Conservation (phyloP, 2,113 vertebrate species). For the Paramormyrops kingsleyae region DNA sequence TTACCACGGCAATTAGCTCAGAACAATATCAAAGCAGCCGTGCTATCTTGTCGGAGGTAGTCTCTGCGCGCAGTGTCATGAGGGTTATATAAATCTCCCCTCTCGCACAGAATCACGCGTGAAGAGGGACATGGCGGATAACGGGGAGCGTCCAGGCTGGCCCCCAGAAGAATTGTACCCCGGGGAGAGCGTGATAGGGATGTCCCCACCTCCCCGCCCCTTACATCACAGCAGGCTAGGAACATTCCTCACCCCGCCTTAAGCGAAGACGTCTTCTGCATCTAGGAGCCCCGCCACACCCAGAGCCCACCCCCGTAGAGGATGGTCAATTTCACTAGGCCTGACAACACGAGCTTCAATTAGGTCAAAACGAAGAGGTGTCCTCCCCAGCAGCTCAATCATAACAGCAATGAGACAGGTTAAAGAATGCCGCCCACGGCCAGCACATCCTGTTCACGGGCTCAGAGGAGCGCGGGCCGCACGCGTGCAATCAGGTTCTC, state of each 20-base stretch:
- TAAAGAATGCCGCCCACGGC: constrained; percentile 49
- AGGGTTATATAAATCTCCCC: constrained; percentile 22
- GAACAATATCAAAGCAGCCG: constrained; percentile 15
- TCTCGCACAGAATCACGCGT: not conserved
- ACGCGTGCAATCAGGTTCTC: constrained; percentile 36
- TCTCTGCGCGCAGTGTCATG: constrained; percentile 11
- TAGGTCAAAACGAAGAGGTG: constrained; percentile 68
- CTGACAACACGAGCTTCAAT: constrained; percentile 64
- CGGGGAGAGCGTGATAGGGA: constrained; percentile 5
- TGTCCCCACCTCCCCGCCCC: not conserved
- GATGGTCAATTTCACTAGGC: constrained; percentile 57
- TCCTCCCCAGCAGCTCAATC: constrained; percentile 56
- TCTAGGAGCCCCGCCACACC: not conserved
- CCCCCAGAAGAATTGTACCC: constrained; percentile 9
- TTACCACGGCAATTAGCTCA: constrained; percentile 29
- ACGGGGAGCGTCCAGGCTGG: constrained; percentile 2
- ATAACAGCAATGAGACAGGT: constrained; percentile 62
- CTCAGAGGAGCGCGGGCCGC: constrained; percentile 25
- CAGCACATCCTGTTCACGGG: constrained; percentile 32
- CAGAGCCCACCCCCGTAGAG: constrained; percentile 44
- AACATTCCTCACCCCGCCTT: constrained; percentile 32
- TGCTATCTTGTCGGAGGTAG: constrained; percentile 22
- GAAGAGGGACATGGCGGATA: not conserved
- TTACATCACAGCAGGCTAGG: constrained; percentile 21
- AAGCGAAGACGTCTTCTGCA: constrained; percentile 53